Conservation (phyloP, 2,888 invertebrate species). For the Nipponacmea schrenckii region DNA sequence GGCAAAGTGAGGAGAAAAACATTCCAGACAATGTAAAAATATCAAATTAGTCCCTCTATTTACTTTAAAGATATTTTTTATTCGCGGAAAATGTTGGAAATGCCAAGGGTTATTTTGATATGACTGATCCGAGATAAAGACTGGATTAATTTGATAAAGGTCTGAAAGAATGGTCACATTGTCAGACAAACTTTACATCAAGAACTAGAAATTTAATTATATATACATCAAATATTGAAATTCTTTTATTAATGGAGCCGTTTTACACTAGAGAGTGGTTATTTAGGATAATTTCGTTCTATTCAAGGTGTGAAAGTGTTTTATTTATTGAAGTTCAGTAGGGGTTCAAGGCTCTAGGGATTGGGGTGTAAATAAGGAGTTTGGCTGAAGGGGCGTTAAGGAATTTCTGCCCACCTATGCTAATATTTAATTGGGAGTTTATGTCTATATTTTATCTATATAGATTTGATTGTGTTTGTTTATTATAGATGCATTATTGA, state of each 20-base stretch:
- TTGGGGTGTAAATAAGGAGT: too few relatives aligned
- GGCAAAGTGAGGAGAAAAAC: background rate
- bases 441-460: too few relatives aligned
- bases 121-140: background rate
- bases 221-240: constrained; percentile 4
- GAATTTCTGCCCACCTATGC: too few relatives aligned
- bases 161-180: background rate
- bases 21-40: background rate
- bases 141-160: background rate
- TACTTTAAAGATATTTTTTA: background rate
- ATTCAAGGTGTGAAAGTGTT: background rate
- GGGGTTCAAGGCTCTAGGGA: background rate
- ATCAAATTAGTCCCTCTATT: constrained; percentile 7
- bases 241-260: background rate
- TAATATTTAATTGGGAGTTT: too few relatives aligned
- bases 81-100: background rate
- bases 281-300: background rate
- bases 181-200: background rate
- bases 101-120: constrained; percentile 1
- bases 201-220: background rate
- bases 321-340: background rate
- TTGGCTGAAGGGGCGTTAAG: too few relatives aligned
- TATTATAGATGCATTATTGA: too few relatives aligned
- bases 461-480: too few relatives aligned
- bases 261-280: background rate